Percentiles rank a stretch among this genome's conserved stretches.
Conservation (phyloP, 2,888 invertebrate genomes). For the Liodrosophila aerea region DNA sequence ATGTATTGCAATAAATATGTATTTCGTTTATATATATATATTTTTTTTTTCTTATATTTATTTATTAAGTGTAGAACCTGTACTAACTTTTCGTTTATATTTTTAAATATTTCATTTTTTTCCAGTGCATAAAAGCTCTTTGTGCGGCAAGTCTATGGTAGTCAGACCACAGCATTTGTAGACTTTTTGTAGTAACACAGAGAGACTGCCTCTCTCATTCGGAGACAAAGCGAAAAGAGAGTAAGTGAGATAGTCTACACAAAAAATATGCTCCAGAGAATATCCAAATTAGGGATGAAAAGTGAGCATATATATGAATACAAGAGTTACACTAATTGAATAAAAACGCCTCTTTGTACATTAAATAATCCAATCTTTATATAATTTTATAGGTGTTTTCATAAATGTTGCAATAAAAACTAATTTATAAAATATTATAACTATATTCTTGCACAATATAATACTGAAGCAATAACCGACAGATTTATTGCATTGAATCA, state of each 20-base stretch:
- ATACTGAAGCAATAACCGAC: too few species aligned
- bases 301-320: slow-evolving; percentile 24
- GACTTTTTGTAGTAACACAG: slow-evolving; percentile 35
- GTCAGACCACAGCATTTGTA: slow-evolving; percentile 38
- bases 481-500: too few species aligned
- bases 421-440: too few species aligned
- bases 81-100: not conserved
- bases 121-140: slow-evolving; percentile 63
- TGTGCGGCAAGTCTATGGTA: slow-evolving; percentile 3
- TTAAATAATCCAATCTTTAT: slow-evolving; percentile 1
- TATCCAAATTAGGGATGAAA: slow-evolving; percentile 43
- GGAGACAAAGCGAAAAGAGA: slow-evolving; percentile 13
- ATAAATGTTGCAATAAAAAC: too few species aligned
- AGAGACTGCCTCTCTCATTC: slow-evolving; percentile 15
- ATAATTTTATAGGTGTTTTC: too few species aligned
- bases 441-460: too few species aligned
- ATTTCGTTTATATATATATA: too few species aligned
- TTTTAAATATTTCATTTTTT: not conserved
- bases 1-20: too few species aligned
- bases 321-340: slow-evolving; percentile 42
- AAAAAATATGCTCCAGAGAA: slow-evolving; percentile 44
- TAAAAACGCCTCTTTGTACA: slow-evolving; percentile 28
- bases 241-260: slow-evolving; percentile 53
- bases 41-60: too few species aligned
- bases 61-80: not conserved